A percentile compares a stretch with the other conserved stretches of the same genome.
Evolutionary conservation across 2,888 invertebrate genomes (phyloP).

Genomic region (Cloeon dipterum): DNA sequence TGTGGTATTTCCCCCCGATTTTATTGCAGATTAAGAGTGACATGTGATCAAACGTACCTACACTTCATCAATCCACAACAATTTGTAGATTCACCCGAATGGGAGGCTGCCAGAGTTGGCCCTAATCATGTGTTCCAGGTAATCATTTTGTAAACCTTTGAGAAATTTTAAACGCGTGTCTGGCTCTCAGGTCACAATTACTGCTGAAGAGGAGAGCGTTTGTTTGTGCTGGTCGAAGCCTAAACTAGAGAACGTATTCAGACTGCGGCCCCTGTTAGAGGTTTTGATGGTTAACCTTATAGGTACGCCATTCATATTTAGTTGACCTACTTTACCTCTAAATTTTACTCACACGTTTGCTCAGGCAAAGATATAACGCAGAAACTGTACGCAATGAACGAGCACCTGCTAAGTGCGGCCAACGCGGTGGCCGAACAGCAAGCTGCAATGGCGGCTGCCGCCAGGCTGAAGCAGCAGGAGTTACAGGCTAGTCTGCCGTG

Average conservation of each 20-base stretch:
- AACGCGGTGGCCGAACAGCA: conserved; percentile 5
- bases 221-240: conserved; percentile 60
- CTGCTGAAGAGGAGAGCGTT: conserved; percentile 53
- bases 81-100: conserved; percentile 76
- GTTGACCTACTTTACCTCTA: no score
- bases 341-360: no score
- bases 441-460: conserved; percentile 9
- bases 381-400: conserved; percentile 60
- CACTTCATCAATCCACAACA: conserved; percentile 60
- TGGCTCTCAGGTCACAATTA: conserved; percentile 36
- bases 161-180: background rate
- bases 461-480: conserved; percentile 15
- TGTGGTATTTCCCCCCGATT: no score
- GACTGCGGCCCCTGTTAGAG: conserved; percentile 48
- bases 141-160: no score
- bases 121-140: conserved; percentile 60
- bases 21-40: conserved; percentile 61
- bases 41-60: conserved; percentile 59
- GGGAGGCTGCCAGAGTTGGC: conserved; percentile 59
- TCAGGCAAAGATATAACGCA: conserved; percentile 61
- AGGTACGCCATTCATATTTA: no score
- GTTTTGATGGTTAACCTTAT: conserved; percentile 55
- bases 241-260: conserved; percentile 47
- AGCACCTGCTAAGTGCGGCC: conserved; percentile 25
- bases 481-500: conserved; percentile 21